A percentile compares a stretch with the other conserved stretches of the same genome.
These are phyloP conservation scores for Sycophila sp. DNA, from an alignment of 1,140 invertebrate genomes.

Conservation along the genomic window DNA sequence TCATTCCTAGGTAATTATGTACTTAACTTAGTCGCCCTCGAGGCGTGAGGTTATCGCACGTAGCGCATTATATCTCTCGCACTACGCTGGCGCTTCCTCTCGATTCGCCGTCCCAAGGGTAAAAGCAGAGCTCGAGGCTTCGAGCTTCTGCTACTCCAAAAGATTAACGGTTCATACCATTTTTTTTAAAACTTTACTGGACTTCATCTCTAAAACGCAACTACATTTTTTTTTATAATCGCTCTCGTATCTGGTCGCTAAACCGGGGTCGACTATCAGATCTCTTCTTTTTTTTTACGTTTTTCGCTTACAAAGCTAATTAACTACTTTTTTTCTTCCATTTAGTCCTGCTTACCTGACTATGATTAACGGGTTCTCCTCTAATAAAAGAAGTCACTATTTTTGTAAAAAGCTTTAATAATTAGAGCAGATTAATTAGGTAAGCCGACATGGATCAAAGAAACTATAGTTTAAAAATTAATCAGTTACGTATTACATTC, in stretches of 20 bases:
- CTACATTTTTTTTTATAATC: not conserved
- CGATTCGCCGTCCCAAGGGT: conserved; percentile 1
- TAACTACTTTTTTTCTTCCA: not conserved
- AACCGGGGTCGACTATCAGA: not conserved
- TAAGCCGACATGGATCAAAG: too few relatives aligned
- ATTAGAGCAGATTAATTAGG: too few relatives aligned
- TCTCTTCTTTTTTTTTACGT: not conserved
- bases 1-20: conserved; percentile 61
- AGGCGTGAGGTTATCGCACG: conserved; percentile 55
- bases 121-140: not conserved
- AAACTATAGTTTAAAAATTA: too few relatives aligned
- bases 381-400: too few relatives aligned
- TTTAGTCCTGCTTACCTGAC: not conserved
- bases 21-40: conserved; percentile 58
- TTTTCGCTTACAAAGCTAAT: conserved; percentile 1
- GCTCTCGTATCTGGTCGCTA: not conserved
- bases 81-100: conserved; percentile 34
- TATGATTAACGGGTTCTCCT: too few relatives aligned
- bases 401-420: too few relatives aligned
- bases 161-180: conserved; percentile 21
- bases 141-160: not conserved
- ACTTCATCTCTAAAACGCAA: not conserved
- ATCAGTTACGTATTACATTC: not conserved
- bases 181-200: conserved; percentile 18
- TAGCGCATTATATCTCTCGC: conserved; percentile 38